Base-by-base conservation (phyloP, 2,113 vertebrate genomes). In the Rousettus leschenaultii region DNA sequence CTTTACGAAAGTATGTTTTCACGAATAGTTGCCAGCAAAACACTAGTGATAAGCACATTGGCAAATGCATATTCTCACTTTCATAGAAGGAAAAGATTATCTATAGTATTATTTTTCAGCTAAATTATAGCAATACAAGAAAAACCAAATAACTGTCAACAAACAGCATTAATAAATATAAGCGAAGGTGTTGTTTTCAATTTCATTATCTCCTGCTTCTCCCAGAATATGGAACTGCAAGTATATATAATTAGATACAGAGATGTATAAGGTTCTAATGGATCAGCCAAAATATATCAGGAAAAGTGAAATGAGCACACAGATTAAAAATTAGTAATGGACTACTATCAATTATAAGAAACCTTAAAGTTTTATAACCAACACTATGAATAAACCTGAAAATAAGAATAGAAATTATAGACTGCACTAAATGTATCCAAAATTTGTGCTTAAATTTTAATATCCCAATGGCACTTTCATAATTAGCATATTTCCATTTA, bases 111-210 rank as follows among this genome's bases (percentile, higher is more conserved):
- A 55, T 89, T 80, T 48, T 86, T 75, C 7, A 71, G 57, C 28
- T 63, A 95, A 92, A 86, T 80, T 48, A 91, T 26, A 18, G 4
- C 11, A 92, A 57, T 70, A 86, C 5, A 66, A 79, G 74, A 87
- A 96, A 97, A 92, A 48, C n/a, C 30, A 96, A 90, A 9, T 57
- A 79, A 87, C 55, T 75, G 65, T 70, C 35, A 86, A 82, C 38
- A 77, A 86, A 40, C 8, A 94, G 48, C 40, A 93, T 59, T 55
- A 82, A 87, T 35, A 86, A 86, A 91, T 13, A 15, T 63, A 57
- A 38, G 14, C 75, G 71, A 91, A 5, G 43, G 18, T 84, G 28
- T 28, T 86, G n/a, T 94, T 92, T 74, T 55, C 63, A 70, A 84
- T 22, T 70, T 83, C 61, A 59, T 83, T 65, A 35, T 89, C 75